phyloP scores from a whole-genome alignment of 2,888 invertebrate species.

The Monopis laevigella region DNA sequence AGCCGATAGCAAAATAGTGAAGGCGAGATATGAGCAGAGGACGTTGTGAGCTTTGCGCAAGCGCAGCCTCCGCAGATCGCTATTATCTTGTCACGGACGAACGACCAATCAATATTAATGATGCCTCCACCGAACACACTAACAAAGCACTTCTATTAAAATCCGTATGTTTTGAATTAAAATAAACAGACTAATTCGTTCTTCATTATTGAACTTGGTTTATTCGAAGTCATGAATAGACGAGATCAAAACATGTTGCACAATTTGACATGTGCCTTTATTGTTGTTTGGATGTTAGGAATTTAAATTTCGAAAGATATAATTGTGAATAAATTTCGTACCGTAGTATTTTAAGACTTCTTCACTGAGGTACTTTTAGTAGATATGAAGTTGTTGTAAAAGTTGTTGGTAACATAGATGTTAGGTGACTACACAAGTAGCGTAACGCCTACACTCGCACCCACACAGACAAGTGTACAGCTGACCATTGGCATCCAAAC shows the following conservation, averaged over 20 bases:
- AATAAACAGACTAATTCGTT: background rate
- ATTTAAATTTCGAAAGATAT: too few relatives aligned
- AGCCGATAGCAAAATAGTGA: background rate
- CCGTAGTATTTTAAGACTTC: too few relatives aligned
- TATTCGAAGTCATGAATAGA: background rate
- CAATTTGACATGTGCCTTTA: constrained; percentile 9
- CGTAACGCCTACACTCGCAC: background rate
- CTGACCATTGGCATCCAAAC: background rate
- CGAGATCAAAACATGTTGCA: constrained; percentile 2
- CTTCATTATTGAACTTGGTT: background rate
- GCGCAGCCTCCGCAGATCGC: constrained; percentile 4
- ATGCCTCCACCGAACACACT: background rate
- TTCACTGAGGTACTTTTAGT: too few relatives aligned
- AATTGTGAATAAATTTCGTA: too few relatives aligned
- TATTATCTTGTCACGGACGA: constrained; percentile 8
- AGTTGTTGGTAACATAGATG: too few relatives aligned
- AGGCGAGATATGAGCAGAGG: background rate
- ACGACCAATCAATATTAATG: constrained; percentile 10
- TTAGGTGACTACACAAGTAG: too few relatives aligned
- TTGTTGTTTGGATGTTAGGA: too few relatives aligned
- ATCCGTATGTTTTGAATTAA: background rate
- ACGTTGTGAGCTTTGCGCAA: constrained; percentile 1
- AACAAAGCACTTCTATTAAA: constrained; percentile 3
- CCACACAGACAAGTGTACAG: background rate
- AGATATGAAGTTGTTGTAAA: too few relatives aligned